Evolutionary conservation across 2,113 vertebrate genomes (phyloP).

Genomic region (Eptatretus burgeri): DNA sequence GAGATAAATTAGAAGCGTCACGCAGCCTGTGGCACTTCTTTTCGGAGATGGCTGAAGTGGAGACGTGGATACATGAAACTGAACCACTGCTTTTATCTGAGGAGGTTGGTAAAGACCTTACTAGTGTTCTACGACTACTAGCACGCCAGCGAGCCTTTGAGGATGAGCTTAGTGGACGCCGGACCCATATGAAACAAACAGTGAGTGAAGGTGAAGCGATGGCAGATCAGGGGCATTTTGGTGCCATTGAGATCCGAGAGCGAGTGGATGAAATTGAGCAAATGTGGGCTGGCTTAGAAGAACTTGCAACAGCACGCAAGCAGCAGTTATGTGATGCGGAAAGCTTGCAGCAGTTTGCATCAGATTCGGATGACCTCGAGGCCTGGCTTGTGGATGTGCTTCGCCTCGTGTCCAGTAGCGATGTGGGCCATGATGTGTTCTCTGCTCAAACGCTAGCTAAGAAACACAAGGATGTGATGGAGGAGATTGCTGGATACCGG

Average conservation of each 20-base stretch:
- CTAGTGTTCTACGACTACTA: conserved; percentile 47
- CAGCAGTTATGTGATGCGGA: conserved; percentile 39
- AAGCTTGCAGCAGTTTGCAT: conserved; percentile 63
- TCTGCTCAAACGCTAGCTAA: conserved; percentile 71
- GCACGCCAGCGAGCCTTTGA: conserved; percentile 66
- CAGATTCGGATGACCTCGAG: conserved; percentile 50
- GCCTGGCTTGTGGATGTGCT: conserved; percentile 71
- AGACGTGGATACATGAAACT: conserved; percentile 80
- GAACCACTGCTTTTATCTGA: conserved; percentile 65
- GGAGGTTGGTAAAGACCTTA: conserved; percentile 57
- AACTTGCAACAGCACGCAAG: conserved; percentile 39
- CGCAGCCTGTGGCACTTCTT: conserved; percentile 88
- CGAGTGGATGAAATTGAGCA: conserved; percentile 40
- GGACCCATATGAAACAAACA: conserved; percentile 43
- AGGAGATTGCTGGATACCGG: conserved; percentile 48
- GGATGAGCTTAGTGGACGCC: conserved; percentile 64
- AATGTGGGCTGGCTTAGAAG: conserved; percentile 61
- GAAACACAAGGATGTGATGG: conserved; percentile 66
- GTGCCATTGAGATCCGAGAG: conserved; percentile 43
- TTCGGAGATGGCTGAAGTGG: conserved; percentile 93
- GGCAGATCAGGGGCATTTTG: conserved; percentile 51
- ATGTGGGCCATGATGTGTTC: conserved; percentile 74
- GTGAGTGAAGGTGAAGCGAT: conserved; percentile 57
- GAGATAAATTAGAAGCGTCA: conserved; percentile 52
- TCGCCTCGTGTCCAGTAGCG: conserved; percentile 52